These are phyloP conservation scores for Syngnathus scovelli DNA, from an alignment of 2,113 vertebrate genomes.

Conservation along the genomic window DNA sequence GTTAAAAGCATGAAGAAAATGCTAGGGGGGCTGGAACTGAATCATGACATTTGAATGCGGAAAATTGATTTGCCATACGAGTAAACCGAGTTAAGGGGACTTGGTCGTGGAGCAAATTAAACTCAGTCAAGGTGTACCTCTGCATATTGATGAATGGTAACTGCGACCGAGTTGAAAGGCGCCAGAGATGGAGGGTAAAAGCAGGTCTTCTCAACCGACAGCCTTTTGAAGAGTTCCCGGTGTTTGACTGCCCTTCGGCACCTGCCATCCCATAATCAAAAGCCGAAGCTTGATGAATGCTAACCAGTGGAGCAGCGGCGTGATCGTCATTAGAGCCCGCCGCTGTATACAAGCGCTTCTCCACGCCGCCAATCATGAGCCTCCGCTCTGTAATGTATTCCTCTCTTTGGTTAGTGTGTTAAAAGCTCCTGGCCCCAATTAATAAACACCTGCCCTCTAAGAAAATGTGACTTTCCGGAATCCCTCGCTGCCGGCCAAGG, in stretches of 20 bases:
- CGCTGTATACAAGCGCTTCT: background rate
- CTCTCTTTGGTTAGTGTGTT: constrained; percentile 34
- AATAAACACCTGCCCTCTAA: constrained; percentile 32
- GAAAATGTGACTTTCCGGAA: constrained; percentile 18
- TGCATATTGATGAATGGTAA: background rate
- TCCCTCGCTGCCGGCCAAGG: constrained; percentile 14
- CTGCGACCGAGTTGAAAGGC: background rate
- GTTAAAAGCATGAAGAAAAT: too few species aligned
- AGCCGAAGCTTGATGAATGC: constrained; percentile 57
- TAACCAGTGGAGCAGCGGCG: constrained; percentile 47
- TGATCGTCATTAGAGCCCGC: background rate
- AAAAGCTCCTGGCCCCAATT: constrained; percentile 29
- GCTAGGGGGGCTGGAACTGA: too few species aligned
- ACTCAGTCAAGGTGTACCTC: background rate
- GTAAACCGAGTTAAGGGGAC: background rate
- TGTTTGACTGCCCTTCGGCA: constrained; percentile 61
- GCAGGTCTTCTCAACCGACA: constrained; percentile 28
- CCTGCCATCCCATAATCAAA: constrained; percentile 60
- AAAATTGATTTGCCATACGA: background rate
- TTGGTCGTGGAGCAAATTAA: background rate
- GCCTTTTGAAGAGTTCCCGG: constrained; percentile 46
- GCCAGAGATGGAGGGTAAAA: constrained; percentile 13
- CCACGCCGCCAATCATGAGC: constrained; percentile 22
- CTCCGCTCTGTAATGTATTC: constrained; percentile 20
- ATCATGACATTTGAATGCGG: background rate